Evolutionary conservation across 2,797 vertebrate species (phyloP).

Genomic region (Chelidonichthys spinosus): DNA sequence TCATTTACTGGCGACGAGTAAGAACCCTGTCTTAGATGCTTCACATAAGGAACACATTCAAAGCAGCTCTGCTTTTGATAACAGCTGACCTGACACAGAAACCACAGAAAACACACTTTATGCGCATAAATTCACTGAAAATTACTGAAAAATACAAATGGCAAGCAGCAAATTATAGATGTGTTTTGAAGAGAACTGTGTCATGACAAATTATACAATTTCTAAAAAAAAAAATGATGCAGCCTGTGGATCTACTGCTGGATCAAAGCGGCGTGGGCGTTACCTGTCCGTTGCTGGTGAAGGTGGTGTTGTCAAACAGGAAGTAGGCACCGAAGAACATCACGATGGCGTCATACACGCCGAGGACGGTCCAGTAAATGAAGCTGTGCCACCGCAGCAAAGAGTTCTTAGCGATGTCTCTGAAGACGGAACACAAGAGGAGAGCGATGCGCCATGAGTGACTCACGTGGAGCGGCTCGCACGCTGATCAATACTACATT

Average conservation of each 20-base stretch:
- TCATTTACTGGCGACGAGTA: not conserved
- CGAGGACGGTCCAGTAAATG: conserved; percentile 95
- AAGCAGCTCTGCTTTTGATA: not conserved
- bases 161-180: conserved; percentile 23
- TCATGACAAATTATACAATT: not conserved
- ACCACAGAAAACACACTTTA: conserved; percentile 3
- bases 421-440: conserved; percentile 55
- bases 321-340: conserved; percentile 99
- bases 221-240: not conserved
- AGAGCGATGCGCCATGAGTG: conserved; percentile 1
- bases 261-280: not conserved
- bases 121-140: not conserved
- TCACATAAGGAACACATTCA: not conserved
- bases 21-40: not conserved
- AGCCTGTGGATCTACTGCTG: not conserved
- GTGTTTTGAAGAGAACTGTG: not conserved
- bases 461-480: not conserved
- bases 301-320: conserved; percentile 93
- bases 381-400: conserved; percentile 93
- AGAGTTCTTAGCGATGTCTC: conserved; percentile 96
- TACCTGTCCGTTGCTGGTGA: conserved; percentile 94
- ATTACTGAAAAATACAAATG: conserved; percentile 16
- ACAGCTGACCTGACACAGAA: not conserved
- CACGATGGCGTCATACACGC: conserved; percentile 93
- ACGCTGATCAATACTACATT: conserved; percentile 2